Conservation (phyloP, 2,797 vertebrate species). For the Typhlichthys subterraneus region DNA sequence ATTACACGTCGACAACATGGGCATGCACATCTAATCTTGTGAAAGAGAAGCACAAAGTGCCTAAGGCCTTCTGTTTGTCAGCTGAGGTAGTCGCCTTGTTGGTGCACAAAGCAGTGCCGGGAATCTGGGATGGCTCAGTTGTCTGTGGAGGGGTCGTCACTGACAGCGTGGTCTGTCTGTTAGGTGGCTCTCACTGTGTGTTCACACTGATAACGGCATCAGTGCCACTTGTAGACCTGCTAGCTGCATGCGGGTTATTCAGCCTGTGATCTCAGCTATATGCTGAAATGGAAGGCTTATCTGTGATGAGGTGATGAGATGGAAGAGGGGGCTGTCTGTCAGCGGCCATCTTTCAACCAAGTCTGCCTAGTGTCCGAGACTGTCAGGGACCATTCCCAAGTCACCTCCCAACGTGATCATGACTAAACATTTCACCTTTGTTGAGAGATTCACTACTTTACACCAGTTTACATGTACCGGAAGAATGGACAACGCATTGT, state of each 20-base stretch:
- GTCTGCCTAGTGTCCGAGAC: slow-evolving; percentile 48
- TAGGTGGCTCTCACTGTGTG: slow-evolving; percentile 13
- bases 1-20: neutral
- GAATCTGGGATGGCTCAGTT: neutral
- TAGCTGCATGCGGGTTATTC: slow-evolving; percentile 36
- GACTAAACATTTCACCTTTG: too few species aligned
- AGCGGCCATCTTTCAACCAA: slow-evolving; percentile 36
- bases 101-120: too few species aligned
- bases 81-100: neutral
- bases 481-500: too few species aligned
- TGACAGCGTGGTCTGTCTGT: slow-evolving; percentile 4
- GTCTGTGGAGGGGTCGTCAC: neutral
- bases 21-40: neutral
- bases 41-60: too few species aligned
- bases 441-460: too few species aligned
- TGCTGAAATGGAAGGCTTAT: slow-evolving; percentile 52
- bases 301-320: slow-evolving; percentile 51
- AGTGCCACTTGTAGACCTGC: slow-evolving; percentile 39
- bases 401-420: neutral
- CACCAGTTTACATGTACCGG: too few species aligned
- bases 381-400: slow-evolving; percentile 8
- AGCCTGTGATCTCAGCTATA: slow-evolving; percentile 41
- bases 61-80: too few species aligned
- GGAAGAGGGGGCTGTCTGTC: slow-evolving; percentile 59
- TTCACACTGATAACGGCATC: slow-evolving; percentile 61